Conservation (phyloP, 2,113 vertebrate genomes). For the Ramphastos sulfuratus region DNA sequence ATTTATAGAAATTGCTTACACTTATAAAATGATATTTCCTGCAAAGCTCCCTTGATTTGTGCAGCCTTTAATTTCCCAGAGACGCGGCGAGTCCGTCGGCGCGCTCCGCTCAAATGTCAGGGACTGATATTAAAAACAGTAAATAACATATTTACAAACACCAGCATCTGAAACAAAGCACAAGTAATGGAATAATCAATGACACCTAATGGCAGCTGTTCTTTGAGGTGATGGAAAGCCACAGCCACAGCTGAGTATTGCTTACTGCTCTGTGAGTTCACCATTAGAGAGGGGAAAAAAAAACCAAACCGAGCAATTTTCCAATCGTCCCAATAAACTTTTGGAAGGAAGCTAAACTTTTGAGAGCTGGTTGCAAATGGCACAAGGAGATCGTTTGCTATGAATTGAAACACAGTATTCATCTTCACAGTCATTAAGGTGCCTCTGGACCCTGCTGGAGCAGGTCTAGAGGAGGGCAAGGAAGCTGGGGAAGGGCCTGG, state of each 20-base stretch:
- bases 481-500: too few species aligned
- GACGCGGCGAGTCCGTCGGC: background rate
- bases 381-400: background rate
- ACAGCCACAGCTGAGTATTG: background rate
- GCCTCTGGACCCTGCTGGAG: too few species aligned
- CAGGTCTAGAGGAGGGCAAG: too few species aligned
- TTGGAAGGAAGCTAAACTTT: background rate
- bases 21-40: slow-evolving; percentile 19
- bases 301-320: background rate
- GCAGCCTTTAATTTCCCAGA: background rate
- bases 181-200: background rate
- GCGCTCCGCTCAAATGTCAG: background rate
- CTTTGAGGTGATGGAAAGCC: background rate
- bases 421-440: background rate
- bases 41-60: slow-evolving; percentile 36
- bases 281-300: background rate
- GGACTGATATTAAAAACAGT: slow-evolving; percentile 39
- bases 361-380: background rate
- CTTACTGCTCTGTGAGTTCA: slow-evolving; percentile 28
- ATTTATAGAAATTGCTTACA: slow-evolving; percentile 30
- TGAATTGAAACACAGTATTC: background rate
- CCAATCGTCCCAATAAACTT: background rate
- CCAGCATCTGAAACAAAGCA: slow-evolving; percentile 15
- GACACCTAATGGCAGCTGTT: background rate
- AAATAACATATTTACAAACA: slow-evolving; percentile 44